These are phyloP conservation scores for Mycetomoellerius zeteki DNA, from an alignment of 1,140 invertebrate species.

Conservation along the genomic window DNA sequence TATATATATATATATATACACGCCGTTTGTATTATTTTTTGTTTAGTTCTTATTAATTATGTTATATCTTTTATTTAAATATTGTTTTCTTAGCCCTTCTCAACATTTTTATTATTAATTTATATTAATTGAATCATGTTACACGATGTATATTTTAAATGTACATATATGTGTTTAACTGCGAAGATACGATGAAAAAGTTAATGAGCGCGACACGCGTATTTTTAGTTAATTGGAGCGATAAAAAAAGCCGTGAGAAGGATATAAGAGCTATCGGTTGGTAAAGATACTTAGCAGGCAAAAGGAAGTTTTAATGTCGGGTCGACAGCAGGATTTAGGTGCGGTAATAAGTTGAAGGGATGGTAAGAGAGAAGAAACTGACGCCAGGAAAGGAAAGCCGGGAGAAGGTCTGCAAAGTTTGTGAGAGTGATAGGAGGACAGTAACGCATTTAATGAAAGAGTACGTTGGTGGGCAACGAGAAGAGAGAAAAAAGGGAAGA, in stretches of 20 bases:
- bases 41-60: no score
- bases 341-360: constrained; percentile 58
- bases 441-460: constrained; percentile 65
- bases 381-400: not conserved
- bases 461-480: constrained; percentile 25
- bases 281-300: constrained; percentile 52
- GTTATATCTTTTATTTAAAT: no score
- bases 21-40: no score
- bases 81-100: no score
- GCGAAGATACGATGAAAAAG: not conserved
- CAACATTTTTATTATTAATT: no score
- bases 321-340: constrained; percentile 59
- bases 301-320: constrained; percentile 41
- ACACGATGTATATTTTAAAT: no score
- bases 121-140: no score
- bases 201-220: constrained; percentile 4
- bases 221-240: constrained; percentile 38
- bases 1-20: not conserved
- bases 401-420: constrained; percentile 48
- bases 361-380: constrained; percentile 37
- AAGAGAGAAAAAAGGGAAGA: constrained; percentile 13
- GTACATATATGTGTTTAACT: no score
- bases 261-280: constrained; percentile 43
- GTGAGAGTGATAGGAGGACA: constrained; percentile 58
- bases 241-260: not conserved